Percentiles rank a stretch among this genome's conserved stretches.
phyloP scores from a whole-genome alignment of 2,113 vertebrate species.

The Rhizomys pruinosus region DNA sequence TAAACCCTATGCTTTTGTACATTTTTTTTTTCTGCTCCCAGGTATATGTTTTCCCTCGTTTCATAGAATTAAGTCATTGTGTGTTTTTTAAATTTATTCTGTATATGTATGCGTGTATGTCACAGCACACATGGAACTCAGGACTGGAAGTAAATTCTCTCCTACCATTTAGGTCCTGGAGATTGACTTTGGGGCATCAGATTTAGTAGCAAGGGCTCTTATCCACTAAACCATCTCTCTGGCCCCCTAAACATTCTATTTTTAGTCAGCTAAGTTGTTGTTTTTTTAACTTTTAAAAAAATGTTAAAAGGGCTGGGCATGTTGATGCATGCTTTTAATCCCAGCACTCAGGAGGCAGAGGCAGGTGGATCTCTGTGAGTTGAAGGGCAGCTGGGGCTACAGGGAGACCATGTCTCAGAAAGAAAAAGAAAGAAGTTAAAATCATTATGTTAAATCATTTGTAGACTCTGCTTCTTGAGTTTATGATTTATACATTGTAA shows the following conservation, averaged over 20 bases:
- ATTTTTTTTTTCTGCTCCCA: neutral
- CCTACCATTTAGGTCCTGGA: neutral
- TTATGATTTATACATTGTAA: neutral
- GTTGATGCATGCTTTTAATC: too few relatives aligned
- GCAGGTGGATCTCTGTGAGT: too few relatives aligned
- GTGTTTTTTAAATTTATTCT: slow-evolving; percentile 13
- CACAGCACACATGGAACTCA: too few relatives aligned
- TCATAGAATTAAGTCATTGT: neutral
- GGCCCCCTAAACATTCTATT: too few relatives aligned
- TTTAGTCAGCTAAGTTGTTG: slow-evolving; percentile 20
- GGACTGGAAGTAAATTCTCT: neutral
- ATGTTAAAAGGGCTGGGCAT: too few relatives aligned
- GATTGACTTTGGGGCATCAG: neutral
- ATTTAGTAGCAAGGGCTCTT: neutral
- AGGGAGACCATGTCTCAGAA: too few relatives aligned
- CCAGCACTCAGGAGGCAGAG: too few relatives aligned
- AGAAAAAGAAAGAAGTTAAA: too few relatives aligned
- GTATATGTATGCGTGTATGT: too few relatives aligned
- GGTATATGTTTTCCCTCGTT: neutral
- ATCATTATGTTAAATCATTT: slow-evolving; percentile 43
- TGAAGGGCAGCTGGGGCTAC: too few relatives aligned
- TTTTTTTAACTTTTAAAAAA: too few relatives aligned
- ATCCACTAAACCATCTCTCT: neutral
- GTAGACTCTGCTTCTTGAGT: slow-evolving; percentile 19
- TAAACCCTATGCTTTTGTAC: neutral